Evolutionary conservation across 2,113 vertebrate species (phyloP).

Genomic region (Thunnus thynnus): DNA sequence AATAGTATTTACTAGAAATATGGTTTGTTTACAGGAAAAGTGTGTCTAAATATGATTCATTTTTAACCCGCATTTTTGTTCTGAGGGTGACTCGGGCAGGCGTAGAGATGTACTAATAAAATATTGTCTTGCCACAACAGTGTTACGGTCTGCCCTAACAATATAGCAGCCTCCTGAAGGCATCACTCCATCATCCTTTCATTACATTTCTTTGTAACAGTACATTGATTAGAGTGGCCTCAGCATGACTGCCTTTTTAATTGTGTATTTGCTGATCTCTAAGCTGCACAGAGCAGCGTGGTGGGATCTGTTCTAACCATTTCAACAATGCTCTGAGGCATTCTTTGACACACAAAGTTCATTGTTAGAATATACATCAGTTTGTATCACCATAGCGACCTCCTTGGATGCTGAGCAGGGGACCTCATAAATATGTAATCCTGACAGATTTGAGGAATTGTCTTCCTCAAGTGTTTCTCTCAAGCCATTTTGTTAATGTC

Average conservation of each 20-base stretch:
- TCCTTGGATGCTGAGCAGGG: constrained; percentile 80
- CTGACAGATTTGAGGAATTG: constrained; percentile 84
- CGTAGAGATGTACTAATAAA: constrained; percentile 68
- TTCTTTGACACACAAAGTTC: constrained; percentile 78
- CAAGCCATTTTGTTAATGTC: constrained; percentile 84
- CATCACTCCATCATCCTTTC: constrained; percentile 78
- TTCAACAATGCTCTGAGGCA: constrained; percentile 74
- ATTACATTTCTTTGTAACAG: constrained; percentile 76
- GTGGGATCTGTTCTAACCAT: constrained; percentile 70
- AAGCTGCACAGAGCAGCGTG: constrained; percentile 51
- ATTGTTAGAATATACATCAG: constrained; percentile 83
- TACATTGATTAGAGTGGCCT: constrained; percentile 76
- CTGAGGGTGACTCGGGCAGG: constrained; percentile 10
- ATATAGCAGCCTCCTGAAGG: constrained; percentile 73
- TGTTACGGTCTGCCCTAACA: constrained; percentile 62
- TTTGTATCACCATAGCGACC: constrained; percentile 81
- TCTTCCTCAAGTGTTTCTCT: constrained; percentile 79
- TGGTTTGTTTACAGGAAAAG: constrained; percentile 56
- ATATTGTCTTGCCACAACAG: constrained; percentile 71
- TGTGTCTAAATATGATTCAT: constrained; percentile 29
- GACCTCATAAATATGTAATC: constrained; percentile 86
- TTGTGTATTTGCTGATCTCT: constrained; percentile 78
- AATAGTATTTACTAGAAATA: constrained; percentile 33
- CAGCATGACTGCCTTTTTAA: constrained; percentile 81
- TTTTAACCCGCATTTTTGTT: constrained; percentile 50